phyloP scores from a whole-genome alignment of 2,888 invertebrate species.

The Lysandra bellargus region DNA sequence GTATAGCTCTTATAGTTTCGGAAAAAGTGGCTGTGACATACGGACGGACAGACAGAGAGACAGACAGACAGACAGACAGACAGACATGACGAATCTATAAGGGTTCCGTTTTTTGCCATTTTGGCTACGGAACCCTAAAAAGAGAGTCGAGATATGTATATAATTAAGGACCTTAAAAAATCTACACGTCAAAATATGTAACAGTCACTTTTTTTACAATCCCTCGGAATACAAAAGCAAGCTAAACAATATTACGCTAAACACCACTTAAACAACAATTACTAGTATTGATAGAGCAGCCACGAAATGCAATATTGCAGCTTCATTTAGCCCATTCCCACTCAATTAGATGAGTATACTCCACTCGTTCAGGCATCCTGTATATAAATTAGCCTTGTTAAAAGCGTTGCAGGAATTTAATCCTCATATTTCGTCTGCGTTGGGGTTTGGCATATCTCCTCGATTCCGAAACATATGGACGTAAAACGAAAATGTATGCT shows the following conservation, averaged over 20 bases:
- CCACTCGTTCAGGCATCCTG: conserved; percentile 56
- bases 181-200: too few relatives aligned
- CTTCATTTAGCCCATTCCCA: conserved; percentile 67
- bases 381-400: conserved; percentile 79
- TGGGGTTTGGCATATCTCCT: conserved; percentile 74
- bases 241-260: background rate
- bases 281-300: conserved; percentile 25
- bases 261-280: background rate
- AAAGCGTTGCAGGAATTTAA: conserved; percentile 79
- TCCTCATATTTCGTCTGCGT: conserved; percentile 79
- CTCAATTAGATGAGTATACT: conserved; percentile 75
- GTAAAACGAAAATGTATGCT: conserved; percentile 51
- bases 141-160: too few relatives aligned
- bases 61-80: too few relatives aligned
- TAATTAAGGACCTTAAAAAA: too few relatives aligned
- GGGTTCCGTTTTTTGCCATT: too few relatives aligned
- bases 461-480: conserved; percentile 65
- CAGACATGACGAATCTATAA: too few relatives aligned
- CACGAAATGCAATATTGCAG: conserved; percentile 50
- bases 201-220: too few relatives aligned
- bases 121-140: too few relatives aligned
- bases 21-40: too few relatives aligned
- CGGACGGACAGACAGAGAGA: too few relatives aligned
- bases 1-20: too few relatives aligned
- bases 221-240: too few relatives aligned